Evolutionary conservation across 2,888 invertebrate species (phyloP).

Genomic region (Danaus chrysippus): DNA sequence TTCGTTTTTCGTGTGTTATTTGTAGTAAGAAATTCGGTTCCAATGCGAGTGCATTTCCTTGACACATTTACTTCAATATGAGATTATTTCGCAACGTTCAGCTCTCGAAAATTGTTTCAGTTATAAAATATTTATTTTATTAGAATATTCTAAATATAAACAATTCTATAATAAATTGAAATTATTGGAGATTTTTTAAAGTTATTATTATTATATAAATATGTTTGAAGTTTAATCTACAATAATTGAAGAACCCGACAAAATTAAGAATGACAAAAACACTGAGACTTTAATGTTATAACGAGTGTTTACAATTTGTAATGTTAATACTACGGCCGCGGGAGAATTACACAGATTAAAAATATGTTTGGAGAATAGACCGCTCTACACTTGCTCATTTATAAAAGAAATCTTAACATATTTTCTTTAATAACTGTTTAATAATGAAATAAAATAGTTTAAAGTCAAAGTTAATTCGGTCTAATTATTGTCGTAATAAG

Average conservation of each 20-base stretch:
- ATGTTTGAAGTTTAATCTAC: conserved; percentile 17
- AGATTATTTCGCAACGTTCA: conserved; percentile 20
- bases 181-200: no score
- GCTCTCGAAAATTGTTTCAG: conserved; percentile 10
- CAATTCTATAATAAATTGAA: no score
- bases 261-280: no score
- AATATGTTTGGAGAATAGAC: background rate
- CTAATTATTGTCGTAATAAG: no score
- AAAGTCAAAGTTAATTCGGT: no score
- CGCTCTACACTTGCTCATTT: no score
- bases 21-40: conserved; percentile 7
- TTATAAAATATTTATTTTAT: background rate
- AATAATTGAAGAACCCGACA: conserved; percentile 22
- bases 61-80: conserved; percentile 21
- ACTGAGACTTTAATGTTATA: background rate
- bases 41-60: conserved; percentile 16
- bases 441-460: no score
- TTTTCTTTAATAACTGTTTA: no score
- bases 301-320: conserved; percentile 24
- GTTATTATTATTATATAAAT: no score
- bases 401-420: no score
- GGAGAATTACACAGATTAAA: conserved; percentile 17
- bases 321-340: conserved; percentile 18
- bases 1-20: background rate
- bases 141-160: no score